Evolutionary conservation across 2,113 vertebrate genomes (phyloP).

Genomic region (Brachionichthys hirsutus): DNA sequence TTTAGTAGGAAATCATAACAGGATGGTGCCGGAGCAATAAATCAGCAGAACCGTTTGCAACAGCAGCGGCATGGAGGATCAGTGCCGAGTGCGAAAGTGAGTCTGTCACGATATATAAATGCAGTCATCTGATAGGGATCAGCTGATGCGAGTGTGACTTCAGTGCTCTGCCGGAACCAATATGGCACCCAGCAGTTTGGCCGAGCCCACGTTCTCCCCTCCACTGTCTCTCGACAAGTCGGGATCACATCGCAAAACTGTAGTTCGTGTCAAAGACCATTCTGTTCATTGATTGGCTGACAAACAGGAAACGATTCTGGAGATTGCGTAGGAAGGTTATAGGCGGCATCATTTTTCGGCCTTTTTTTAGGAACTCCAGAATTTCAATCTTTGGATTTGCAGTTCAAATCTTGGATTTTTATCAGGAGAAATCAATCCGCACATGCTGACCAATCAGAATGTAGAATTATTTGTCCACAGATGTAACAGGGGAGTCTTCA

Average conservation of each 20-base stretch:
- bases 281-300: too few species aligned
- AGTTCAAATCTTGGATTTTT: too few species aligned
- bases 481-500: too few species aligned
- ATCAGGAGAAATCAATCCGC: too few species aligned
- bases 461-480: too few species aligned
- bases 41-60: constrained; percentile 35
- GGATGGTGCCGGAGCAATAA: constrained; percentile 36
- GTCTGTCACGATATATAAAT: constrained; percentile 45
- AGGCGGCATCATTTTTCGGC: too few species aligned
- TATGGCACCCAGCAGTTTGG: constrained; percentile 16
- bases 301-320: too few species aligned
- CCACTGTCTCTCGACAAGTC: neutral
- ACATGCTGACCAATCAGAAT: too few species aligned
- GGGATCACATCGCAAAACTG: neutral
- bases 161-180: constrained; percentile 27
- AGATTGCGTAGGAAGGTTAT: too few species aligned
- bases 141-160: constrained; percentile 37
- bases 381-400: too few species aligned
- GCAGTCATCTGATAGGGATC: constrained; percentile 55
- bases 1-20: constrained; percentile 37
- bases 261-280: neutral
- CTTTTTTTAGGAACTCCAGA: too few species aligned
- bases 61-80: constrained; percentile 34
- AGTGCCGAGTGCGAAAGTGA: constrained; percentile 30
- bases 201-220: neutral